Percentiles rank a stretch among this genome's conserved stretches.
These are phyloP conservation scores for Dastarcus helophoroides DNA, from an alignment of 2,888 invertebrate species.

Conservation along the genomic window DNA sequence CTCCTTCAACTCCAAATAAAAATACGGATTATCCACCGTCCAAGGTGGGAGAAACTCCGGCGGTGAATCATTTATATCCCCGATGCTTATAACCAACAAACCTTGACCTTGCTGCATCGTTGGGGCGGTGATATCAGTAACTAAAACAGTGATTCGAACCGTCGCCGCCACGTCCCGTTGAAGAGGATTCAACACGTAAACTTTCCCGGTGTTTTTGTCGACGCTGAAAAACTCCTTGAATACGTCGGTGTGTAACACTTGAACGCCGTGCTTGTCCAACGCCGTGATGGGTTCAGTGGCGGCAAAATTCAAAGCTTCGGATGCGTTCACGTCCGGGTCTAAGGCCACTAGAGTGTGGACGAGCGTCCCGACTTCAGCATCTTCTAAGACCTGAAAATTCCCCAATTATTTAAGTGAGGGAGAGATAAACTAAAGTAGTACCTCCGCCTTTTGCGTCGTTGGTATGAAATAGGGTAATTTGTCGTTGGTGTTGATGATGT, in stretches of 20 bases:
- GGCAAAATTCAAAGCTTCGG: constrained; percentile 55
- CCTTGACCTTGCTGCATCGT: constrained; percentile 68
- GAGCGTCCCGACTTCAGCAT: constrained; percentile 58
- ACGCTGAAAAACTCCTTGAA: constrained; percentile 56
- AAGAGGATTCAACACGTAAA: constrained; percentile 50
- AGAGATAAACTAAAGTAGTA: constrained; percentile 24
- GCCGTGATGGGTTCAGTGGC: constrained; percentile 63
- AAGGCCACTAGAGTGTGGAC: constrained; percentile 62
- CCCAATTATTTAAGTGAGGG: too few relatives aligned
- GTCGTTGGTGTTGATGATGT: constrained; percentile 77
- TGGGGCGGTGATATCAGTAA: constrained; percentile 71
- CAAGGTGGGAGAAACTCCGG: constrained; percentile 64
- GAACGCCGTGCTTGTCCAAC: constrained; percentile 72
- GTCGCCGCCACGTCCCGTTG: constrained; percentile 61
- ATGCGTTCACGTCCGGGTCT: constrained; percentile 67
- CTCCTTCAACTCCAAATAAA: constrained; percentile 59
- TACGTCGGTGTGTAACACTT: constrained; percentile 40
- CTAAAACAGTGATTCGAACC: constrained; percentile 65
- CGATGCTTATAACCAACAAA: constrained; percentile 54
- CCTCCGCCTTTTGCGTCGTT: constrained; percentile 64
- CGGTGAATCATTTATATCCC: constrained; percentile 58
- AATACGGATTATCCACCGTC: constrained; percentile 52
- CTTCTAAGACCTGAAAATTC: constrained; percentile 55
- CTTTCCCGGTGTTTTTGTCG: constrained; percentile 48
- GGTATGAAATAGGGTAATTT: constrained; percentile 77